Conservation (phyloP, 2,797 vertebrate species). For the Myoxocephalus aenaeus region DNA sequence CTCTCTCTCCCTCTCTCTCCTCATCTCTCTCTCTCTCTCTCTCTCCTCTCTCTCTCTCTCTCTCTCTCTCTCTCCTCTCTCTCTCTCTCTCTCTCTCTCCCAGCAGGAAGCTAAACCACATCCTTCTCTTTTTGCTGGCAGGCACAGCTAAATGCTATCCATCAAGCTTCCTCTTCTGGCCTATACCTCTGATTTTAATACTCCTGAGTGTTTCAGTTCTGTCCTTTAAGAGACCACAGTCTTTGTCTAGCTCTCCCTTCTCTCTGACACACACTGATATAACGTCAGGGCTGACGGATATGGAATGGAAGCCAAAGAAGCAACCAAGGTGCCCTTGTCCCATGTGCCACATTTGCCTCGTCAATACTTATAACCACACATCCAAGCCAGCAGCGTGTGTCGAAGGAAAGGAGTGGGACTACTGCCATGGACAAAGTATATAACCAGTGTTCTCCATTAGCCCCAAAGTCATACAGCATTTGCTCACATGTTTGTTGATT, state of each 20-base stretch:
- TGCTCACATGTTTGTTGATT: conserved; percentile 19
- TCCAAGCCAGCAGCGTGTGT: conserved; percentile 26
- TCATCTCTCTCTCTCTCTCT: too few species aligned
- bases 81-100: conserved; percentile 43
- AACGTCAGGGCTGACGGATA: conserved; percentile 52
- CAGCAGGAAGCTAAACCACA: conserved; percentile 27
- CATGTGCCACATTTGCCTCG: conserved; percentile 32
- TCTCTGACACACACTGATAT: conserved; percentile 54
- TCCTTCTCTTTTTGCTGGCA: conserved; percentile 58
- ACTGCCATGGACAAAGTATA: conserved; percentile 19
- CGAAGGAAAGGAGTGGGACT: conserved; percentile 12
- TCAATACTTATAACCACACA: conserved; percentile 34
- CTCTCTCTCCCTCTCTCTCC: conserved; percentile 25
- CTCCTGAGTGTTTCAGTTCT: conserved; percentile 80
- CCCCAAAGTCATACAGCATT: conserved; percentile 3
- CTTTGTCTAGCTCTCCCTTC: conserved; percentile 48
- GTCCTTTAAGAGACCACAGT: conserved; percentile 66
- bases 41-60: too few species aligned
- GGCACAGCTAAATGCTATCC: conserved; percentile 57
- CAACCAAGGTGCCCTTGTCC: conserved; percentile 67
- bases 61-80: conserved; percentile 13
- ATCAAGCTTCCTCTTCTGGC: conserved; percentile 69
- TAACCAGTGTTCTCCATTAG: conserved; percentile 20
- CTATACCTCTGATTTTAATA: conserved; percentile 80
- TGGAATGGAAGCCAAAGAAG: conserved; percentile 53